Base-by-base conservation (phyloP, 2,888 invertebrate genomes). In the Nudaria mundana region DNA sequence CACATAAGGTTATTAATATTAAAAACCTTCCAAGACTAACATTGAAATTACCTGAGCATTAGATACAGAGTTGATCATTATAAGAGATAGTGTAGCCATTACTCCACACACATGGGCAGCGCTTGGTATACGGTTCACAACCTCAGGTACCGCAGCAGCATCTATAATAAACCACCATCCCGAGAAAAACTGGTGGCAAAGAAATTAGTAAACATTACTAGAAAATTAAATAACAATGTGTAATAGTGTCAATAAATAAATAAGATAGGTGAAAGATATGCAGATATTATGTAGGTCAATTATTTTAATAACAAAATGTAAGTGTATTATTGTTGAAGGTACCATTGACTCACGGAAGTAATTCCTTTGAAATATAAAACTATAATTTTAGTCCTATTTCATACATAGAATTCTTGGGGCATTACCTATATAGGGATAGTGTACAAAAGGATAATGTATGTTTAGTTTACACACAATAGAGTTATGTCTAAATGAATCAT, bases 91-190 rank as follows among this genome's bases (percentile, higher is more conserved):
- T 1, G 98, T 98, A 12, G 97, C 97, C 76, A 98, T 93, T 32
- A 98, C 94, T 5, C 99, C 99, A 71, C 98, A 98, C 38, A 98
- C 93, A 69, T 98, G 96, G 58, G 97, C 96, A 0, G 96, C 95
- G 56, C 94, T 92, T 5, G 90, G 90, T 78, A 98, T 83, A 14
- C 42, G 42, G 84, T 94, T 90, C 22, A 90, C 87, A 0, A 93
- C 92, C 66, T 95, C 34, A 15, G 42, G 94, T 12, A 93, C 93
- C 0, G 96, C 93, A 40, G 96, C 94, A 5, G 97, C 96, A 88
- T 99, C 99, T 62, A 99, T 98, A 47, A 98, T 94, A 48, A 98
- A 93, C 99, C 99, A 99, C 98, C 99, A 99, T 33, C 98, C 99
- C 60, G 93, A 86, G 67, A 97, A 98, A 86, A 99, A 99, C 97